Conservation (phyloP, 2,888 invertebrate species). For the Ischnus inquisitorius region DNA sequence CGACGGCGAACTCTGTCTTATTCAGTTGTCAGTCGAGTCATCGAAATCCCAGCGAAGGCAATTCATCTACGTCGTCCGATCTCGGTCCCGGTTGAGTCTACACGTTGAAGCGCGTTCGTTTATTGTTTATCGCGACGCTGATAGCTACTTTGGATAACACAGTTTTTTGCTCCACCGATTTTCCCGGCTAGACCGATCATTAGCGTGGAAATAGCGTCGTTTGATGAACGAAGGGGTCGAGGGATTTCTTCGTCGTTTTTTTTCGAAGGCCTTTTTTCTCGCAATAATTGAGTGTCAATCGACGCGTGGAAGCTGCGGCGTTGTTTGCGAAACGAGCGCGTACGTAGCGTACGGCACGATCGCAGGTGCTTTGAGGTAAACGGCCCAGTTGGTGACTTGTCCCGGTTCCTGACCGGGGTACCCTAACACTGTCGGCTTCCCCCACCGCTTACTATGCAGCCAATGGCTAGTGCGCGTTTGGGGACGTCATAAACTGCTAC, state of each 20-base stretch:
- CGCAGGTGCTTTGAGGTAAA: not conserved
- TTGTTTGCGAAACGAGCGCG: constrained; percentile 14
- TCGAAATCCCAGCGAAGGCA: constrained; percentile 49
- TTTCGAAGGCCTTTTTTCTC: constrained; percentile 40
- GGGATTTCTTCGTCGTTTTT: constrained; percentile 9
- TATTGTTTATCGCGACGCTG: not conserved
- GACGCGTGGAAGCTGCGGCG: constrained; percentile 22
- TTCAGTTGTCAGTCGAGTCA: constrained; percentile 40
- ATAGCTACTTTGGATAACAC: not conserved
- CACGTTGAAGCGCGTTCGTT: not conserved
- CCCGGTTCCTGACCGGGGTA: no score
- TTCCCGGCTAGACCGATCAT: no score
- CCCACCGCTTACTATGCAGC: no score
- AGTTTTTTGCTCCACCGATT: no score
- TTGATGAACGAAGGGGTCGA: no score
- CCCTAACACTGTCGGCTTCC: no score
- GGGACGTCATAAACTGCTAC: no score
- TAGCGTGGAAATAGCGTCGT: no score
- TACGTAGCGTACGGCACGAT: not conserved
- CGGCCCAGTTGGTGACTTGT: no score
- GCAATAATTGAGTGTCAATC: constrained; percentile 58
- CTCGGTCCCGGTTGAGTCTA: not conserved
- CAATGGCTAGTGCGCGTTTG: no score
- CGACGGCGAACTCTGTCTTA: constrained; percentile 31
- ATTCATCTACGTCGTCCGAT: constrained; percentile 3